Evolutionary conservation across 2,113 vertebrate species (phyloP).

Genomic region (Hyla sarda): DNA sequence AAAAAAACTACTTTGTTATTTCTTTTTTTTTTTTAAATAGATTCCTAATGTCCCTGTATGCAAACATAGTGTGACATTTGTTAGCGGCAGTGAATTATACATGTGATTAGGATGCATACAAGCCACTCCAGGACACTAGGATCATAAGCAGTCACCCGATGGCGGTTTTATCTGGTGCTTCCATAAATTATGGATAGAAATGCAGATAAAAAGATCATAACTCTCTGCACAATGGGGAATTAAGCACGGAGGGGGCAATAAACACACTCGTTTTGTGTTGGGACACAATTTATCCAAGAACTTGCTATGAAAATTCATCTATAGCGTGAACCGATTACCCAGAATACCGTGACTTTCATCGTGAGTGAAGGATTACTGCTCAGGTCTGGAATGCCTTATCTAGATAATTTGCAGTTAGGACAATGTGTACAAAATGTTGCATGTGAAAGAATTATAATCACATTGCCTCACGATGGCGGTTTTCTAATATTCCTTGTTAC

Average conservation of each 20-base stretch:
- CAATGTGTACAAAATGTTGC: conserved; percentile 46
- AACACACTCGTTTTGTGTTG: conserved; percentile 44
- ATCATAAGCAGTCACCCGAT: conserved; percentile 54
- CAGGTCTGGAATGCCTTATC: conserved; percentile 34
- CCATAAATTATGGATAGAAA: conserved; percentile 56
- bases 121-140: conserved; percentile 48
- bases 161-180: conserved; percentile 46
- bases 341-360: conserved; percentile 37
- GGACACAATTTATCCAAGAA: conserved; percentile 43
- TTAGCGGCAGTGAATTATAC: conserved; percentile 53
- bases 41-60: conserved; percentile 38
- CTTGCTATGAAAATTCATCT: conserved; percentile 45
- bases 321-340: conserved; percentile 16
- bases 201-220: conserved; percentile 54
- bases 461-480: conserved; percentile 15
- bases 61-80: conserved; percentile 41
- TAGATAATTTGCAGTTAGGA: conserved; percentile 51
- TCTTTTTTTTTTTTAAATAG: background rate
- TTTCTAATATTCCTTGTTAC: conserved; percentile 54
- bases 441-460: conserved; percentile 52
- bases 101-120: conserved; percentile 53
- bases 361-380: conserved; percentile 24
- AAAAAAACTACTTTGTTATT: conserved; percentile 11
- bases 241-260: conserved; percentile 29
- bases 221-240: conserved; percentile 54